Evolutionary conservation across 2,113 vertebrate genomes (phyloP).

Genomic region (Rhinopithecus roxellana): DNA sequence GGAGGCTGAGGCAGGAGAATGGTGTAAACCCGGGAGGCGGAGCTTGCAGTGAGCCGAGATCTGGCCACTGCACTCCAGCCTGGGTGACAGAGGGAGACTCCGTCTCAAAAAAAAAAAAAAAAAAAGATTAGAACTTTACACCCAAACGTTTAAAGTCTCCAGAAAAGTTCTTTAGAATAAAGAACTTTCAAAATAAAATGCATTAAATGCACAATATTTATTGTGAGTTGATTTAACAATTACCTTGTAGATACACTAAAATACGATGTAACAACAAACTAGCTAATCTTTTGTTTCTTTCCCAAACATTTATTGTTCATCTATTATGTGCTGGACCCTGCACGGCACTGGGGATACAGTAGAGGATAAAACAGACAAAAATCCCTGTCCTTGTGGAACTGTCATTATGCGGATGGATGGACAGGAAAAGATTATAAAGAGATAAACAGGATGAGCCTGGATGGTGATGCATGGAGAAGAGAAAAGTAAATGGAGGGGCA

Average conservation of each 20-base stretch:
- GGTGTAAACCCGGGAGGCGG: too few relatives aligned
- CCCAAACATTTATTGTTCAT: background rate
- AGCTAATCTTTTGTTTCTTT: background rate
- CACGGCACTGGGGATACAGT: background rate
- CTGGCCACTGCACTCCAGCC: too few relatives aligned
- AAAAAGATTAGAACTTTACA: too few relatives aligned
- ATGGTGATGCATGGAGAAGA: fast-evolving
- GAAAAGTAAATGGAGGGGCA: background rate
- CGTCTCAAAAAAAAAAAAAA: too few relatives aligned
- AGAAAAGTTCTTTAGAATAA: background rate
- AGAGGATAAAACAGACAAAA: background rate
- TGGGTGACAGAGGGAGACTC: too few relatives aligned
- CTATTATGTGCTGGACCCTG: fast-evolving
- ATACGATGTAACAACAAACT: fast-evolving
- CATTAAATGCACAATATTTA: background rate
- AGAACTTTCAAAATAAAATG: background rate
- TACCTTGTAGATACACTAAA: fast-evolving
- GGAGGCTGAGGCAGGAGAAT: too few relatives aligned
- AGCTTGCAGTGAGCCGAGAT: too few relatives aligned
- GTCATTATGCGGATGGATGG: fast-evolving
- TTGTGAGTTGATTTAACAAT: background rate
- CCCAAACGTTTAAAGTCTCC: background rate
- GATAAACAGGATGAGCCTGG: too few relatives aligned
- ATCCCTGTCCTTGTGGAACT: fast-evolving
- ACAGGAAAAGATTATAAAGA: background rate